Conservation (phyloP, 2,797 vertebrate species). For the Bradypodion ventrale region DNA sequence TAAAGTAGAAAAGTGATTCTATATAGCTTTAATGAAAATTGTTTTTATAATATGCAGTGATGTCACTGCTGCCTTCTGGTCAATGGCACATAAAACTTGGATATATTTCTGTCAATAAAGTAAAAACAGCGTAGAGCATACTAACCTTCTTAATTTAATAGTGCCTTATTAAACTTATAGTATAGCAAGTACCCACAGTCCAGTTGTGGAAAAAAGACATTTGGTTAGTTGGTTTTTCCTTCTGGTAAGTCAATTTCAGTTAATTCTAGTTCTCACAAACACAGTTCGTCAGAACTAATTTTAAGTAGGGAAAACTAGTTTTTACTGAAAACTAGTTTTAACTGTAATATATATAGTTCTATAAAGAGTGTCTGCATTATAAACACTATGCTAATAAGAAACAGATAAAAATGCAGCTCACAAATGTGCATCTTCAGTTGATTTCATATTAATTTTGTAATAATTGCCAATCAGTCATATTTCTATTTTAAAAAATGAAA, state of each 20-base stretch:
- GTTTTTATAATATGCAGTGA: constrained; percentile 25
- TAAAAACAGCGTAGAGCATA: not conserved
- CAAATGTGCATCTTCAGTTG: too few relatives aligned
- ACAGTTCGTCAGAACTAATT: too few relatives aligned
- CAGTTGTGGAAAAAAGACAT: not conserved
- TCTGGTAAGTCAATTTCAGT: not conserved
- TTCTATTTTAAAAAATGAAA: too few relatives aligned
- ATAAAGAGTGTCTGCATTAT: constrained; percentile 30
- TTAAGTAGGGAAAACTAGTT: too few relatives aligned
- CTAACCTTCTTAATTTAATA: constrained; percentile 17
- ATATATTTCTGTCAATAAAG: constrained; percentile 37
- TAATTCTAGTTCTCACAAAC: too few relatives aligned
- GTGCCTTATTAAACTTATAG: not conserved
- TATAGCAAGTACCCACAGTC: too few relatives aligned
- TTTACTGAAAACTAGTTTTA: too few relatives aligned
- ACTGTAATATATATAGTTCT: not conserved
- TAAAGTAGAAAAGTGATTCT: constrained; percentile 47
- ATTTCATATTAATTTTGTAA: too few relatives aligned
- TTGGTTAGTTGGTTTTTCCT: not conserved
- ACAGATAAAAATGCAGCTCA: too few relatives aligned
- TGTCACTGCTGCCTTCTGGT: constrained; percentile 37
- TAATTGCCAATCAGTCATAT: too few relatives aligned
- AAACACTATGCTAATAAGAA: not conserved
- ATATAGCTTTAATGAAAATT: constrained; percentile 45
- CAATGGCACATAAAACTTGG: constrained; percentile 30